phyloP scores from a whole-genome alignment of 2,113 vertebrate genomes.

The Terrapene triunguis region DNA sequence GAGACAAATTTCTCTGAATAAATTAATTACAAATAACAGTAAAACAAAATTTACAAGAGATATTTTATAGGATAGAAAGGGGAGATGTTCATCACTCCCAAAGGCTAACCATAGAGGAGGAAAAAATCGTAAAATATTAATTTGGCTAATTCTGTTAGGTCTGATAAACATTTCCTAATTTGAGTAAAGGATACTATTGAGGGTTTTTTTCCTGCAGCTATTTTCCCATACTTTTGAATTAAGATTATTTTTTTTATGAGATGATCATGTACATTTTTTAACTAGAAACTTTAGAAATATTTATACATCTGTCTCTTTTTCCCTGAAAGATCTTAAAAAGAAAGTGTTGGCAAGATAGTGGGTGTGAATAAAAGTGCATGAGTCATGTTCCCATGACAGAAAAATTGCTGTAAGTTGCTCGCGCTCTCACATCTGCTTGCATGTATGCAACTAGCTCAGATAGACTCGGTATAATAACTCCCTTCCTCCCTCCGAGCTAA shows the following conservation, averaged over 20 bases:
- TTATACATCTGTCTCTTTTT: neutral
- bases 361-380: conserved; percentile 4
- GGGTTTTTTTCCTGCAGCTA: neutral
- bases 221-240: neutral
- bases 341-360: neutral
- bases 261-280: neutral
- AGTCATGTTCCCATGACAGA: conserved; percentile 11
- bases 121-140: neutral
- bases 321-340: neutral
- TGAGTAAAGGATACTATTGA: neutral
- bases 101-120: neutral
- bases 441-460: neutral
- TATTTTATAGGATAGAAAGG: neutral
- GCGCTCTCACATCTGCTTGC: neutral
- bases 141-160: neutral
- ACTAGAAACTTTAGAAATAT: neutral
- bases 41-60: neutral
- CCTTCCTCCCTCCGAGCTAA: neutral
- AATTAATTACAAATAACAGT: neutral
- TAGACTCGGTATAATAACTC: conserved; percentile 21
- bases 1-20: neutral
- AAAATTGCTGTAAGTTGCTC: neutral
- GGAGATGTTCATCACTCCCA: neutral
- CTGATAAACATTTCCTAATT: neutral
- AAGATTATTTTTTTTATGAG: neutral